These are phyloP conservation scores for Aplochiton taeniatus DNA, from an alignment of 2,797 vertebrate genomes.

Conservation along the genomic window DNA sequence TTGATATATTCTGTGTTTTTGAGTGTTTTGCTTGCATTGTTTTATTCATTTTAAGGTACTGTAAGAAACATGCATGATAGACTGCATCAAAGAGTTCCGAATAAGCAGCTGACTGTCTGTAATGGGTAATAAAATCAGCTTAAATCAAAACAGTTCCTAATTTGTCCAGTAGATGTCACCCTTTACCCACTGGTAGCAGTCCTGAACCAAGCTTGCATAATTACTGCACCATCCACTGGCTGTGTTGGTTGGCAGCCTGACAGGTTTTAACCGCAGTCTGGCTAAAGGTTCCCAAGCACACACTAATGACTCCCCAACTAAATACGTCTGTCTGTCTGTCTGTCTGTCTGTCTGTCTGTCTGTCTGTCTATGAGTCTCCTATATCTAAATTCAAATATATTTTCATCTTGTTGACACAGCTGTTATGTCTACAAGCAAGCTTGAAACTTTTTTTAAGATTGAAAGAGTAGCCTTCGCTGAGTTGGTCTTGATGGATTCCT, in stretches of 20 bases:
- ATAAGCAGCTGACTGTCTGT: neutral
- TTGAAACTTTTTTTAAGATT: too few species aligned
- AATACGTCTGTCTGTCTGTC: neutral
- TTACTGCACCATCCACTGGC: slow-evolving; percentile 3
- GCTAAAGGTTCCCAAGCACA: slow-evolving; percentile 4
- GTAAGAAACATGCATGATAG: too few species aligned
- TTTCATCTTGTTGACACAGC: too few species aligned
- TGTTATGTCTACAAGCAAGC: too few species aligned
- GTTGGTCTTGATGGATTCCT: too few species aligned
- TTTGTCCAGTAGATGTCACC: slow-evolving; percentile 56
- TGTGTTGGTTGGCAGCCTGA: neutral
- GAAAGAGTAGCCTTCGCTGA: too few species aligned
- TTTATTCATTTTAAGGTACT: too few species aligned
- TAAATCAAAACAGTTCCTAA: neutral
- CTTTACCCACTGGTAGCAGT: slow-evolving; percentile 28
- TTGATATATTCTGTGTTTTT: too few species aligned
- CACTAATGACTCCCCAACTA: neutral
- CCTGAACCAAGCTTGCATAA: neutral
- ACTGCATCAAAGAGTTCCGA: too few species aligned
- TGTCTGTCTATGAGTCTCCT: neutral
- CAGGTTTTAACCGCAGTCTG: neutral
- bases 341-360: too few species aligned
- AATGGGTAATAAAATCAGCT: neutral
- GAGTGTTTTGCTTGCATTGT: too few species aligned
- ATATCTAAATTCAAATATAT: too few species aligned